These are phyloP conservation scores for Melanitta fusca DNA, from an alignment of 2,797 vertebrate genomes.

Conservation along the genomic window DNA sequence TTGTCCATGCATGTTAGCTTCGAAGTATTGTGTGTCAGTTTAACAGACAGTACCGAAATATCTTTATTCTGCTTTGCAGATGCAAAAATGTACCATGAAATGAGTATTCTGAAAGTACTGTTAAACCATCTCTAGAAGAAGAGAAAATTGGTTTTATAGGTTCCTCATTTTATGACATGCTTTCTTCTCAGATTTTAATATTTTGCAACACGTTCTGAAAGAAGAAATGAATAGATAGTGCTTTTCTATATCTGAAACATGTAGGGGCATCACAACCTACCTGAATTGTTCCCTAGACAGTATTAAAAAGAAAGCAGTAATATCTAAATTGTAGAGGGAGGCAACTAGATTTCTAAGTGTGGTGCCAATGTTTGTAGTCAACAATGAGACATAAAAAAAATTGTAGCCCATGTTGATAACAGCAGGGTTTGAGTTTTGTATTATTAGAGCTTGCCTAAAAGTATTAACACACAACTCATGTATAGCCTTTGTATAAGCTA, in stretches of 20 bases:
- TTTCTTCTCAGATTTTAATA: conserved; percentile 70
- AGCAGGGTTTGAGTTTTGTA: conserved; percentile 67
- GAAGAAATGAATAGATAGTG: conserved; percentile 67
- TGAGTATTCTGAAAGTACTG: conserved; percentile 57
- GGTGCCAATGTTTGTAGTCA: conserved; percentile 71
- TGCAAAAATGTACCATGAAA: conserved; percentile 53
- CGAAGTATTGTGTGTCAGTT: conserved; percentile 59
- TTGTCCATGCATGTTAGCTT: conserved; percentile 56
- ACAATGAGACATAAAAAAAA: conserved; percentile 72
- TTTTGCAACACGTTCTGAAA: conserved; percentile 64
- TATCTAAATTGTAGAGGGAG: conserved; percentile 63
- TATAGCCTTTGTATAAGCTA: conserved; percentile 63
- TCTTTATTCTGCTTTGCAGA: conserved; percentile 40
- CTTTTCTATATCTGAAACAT: conserved; percentile 64
- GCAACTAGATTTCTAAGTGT: conserved; percentile 67
- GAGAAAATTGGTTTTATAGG: conserved; percentile 68
- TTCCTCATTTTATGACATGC: conserved; percentile 63
- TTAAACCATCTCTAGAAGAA: conserved; percentile 68
- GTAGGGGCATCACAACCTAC: conserved; percentile 63
- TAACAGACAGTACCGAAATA: conserved; percentile 60
- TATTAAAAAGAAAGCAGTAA: conserved; percentile 72
- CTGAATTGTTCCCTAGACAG: conserved; percentile 67
- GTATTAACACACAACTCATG: conserved; percentile 70
- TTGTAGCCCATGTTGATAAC: conserved; percentile 61
- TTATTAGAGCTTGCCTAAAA: conserved; percentile 74